A percentile compares a stretch with the other conserved stretches of the same genome.
Evolutionary conservation across 2,888 invertebrate species (phyloP).

Genomic region (Mycalesis mineus): DNA sequence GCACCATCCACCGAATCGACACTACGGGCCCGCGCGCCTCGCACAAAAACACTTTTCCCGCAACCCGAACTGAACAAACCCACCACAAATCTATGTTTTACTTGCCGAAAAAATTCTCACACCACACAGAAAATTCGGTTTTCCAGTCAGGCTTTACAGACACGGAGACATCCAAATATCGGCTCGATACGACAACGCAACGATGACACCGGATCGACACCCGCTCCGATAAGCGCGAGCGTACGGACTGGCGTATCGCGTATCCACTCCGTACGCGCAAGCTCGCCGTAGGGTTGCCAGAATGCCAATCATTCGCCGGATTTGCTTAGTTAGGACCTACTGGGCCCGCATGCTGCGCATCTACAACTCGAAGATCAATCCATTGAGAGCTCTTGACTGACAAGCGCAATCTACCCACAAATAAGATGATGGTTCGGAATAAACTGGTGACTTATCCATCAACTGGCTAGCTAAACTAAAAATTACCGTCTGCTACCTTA

Average conservation of each 20-base stretch:
- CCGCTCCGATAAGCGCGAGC: constrained; percentile 57
- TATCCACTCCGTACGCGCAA: constrained; percentile 33
- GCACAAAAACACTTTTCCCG: constrained; percentile 68
- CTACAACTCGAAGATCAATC: background rate
- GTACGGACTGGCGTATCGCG: constrained; percentile 54
- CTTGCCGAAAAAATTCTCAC: constrained; percentile 38
- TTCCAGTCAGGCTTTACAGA: constrained; percentile 34
- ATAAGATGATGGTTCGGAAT: no score
- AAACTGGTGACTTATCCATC: no score
- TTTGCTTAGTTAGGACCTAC: background rate
- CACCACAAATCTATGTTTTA: constrained; percentile 36
- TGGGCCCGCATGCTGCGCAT: background rate
- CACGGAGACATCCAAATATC: constrained; percentile 42
- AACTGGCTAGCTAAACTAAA: no score
- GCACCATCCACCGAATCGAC: constrained; percentile 70
- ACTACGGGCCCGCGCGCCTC: constrained; percentile 49
- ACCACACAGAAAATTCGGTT: constrained; percentile 44
- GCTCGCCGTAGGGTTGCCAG: constrained; percentile 33
- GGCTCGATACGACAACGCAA: constrained; percentile 38
- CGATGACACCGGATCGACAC: constrained; percentile 43
- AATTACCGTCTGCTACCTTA: no score
- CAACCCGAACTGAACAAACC: constrained; percentile 36
- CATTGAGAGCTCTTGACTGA: background rate
- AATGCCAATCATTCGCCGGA: constrained; percentile 2
- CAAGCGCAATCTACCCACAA: no score